Evolutionary conservation across 2,888 invertebrate genomes (phyloP).

Genomic region (Hetaerina titia): DNA sequence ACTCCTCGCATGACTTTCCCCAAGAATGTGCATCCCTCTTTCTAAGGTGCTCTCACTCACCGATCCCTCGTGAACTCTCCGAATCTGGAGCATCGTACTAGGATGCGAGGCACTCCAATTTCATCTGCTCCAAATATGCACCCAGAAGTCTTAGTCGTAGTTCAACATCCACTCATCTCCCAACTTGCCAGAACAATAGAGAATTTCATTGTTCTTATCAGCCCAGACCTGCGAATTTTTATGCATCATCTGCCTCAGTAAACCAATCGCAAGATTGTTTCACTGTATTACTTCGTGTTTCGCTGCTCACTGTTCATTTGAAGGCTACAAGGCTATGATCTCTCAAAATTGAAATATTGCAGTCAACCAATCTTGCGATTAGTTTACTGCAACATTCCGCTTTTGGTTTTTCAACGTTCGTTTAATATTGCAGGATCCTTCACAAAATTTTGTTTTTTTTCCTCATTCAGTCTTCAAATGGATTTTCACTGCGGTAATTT

Average conservation of each 20-base stretch:
- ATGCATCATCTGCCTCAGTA: neutral
- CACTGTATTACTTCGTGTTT: neutral
- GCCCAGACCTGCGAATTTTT: neutral
- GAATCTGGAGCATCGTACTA: neutral
- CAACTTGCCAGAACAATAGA: neutral
- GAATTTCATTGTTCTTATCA: neutral
- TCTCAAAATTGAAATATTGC: no score
- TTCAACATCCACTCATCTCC: neutral
- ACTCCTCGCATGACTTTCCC: no score
- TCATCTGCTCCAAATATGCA: neutral
- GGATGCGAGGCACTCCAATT: neutral
- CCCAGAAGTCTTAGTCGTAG: neutral
- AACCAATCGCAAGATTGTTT: neutral
- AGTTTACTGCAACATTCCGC: no score
- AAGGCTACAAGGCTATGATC: no score
- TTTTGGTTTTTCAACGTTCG: no score
- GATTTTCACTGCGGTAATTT: no score
- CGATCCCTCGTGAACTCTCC: neutral
- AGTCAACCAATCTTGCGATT: no score
- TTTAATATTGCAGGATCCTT: no score
- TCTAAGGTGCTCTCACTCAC: neutral
- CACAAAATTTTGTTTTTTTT: no score
- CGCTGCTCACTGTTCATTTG: no score
- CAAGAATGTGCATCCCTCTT: no score
- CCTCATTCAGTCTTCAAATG: no score